phyloP scores from a whole-genome alignment of 2,888 invertebrate genomes.

The Drosophila antonietae region DNA sequence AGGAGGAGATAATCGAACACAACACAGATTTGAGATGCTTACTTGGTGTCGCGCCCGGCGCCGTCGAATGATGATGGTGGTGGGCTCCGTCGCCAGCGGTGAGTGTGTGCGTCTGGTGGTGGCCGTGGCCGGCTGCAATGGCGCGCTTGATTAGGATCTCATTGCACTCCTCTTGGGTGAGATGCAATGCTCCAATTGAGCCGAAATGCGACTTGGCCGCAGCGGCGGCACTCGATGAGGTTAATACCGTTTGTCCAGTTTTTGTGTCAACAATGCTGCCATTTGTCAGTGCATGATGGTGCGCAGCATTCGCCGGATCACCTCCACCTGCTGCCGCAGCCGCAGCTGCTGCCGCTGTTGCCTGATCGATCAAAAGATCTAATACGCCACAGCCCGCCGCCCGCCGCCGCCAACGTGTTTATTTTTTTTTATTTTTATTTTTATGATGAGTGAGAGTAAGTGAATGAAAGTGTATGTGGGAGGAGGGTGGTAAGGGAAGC shows the following conservation, averaged over 20 bases:
- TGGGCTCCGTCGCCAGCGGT: constrained; percentile 83
- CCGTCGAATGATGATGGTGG: constrained; percentile 72
- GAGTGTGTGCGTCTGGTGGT: constrained; percentile 85
- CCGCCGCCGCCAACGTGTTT: constrained; percentile 57
- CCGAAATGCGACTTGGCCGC: constrained; percentile 87
- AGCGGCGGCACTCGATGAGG: constrained; percentile 76
- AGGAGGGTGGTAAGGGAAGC: not conserved
- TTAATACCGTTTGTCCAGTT: constrained; percentile 84
- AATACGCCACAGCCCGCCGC: constrained; percentile 73
- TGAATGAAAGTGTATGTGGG: constrained; percentile 13
- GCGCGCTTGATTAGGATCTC: constrained; percentile 91
- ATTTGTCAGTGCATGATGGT: constrained; percentile 83
- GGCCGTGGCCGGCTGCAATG: constrained; percentile 88
- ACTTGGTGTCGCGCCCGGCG: constrained; percentile 82
- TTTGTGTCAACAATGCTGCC: constrained; percentile 84
- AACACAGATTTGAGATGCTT: constrained; percentile 82
- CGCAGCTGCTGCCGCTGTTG: constrained; percentile 74
- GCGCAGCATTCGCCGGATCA: constrained; percentile 53
- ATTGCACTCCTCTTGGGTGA: constrained; percentile 91
- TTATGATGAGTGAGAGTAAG: constrained; percentile 17
- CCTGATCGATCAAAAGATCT: constrained; percentile 84
- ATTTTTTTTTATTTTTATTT: not conserved
- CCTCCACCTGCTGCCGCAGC: constrained; percentile 45
- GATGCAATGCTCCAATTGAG: constrained; percentile 89
- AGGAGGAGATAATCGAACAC: constrained; percentile 54